Evolutionary conservation across 2,797 vertebrate species (phyloP).

Genomic region (Buceros bicornis): DNA sequence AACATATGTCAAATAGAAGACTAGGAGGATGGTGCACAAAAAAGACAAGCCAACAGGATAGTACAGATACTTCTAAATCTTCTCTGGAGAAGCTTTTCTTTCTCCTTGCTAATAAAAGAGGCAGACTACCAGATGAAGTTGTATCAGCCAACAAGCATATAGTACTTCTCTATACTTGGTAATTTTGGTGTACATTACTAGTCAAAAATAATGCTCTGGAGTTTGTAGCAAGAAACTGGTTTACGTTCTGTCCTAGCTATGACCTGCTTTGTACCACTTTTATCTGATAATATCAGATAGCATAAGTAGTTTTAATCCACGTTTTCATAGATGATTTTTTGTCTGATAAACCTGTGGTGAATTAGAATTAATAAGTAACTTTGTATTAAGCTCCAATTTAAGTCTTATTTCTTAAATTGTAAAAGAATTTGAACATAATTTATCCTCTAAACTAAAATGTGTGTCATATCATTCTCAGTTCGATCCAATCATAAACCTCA

Average conservation of each 20-base stretch:
- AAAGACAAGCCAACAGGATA: neutral
- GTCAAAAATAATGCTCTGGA: neutral
- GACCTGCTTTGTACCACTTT: neutral
- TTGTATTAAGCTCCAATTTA: neutral
- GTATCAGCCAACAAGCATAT: neutral
- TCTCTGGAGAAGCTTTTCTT: neutral
- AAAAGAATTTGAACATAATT: neutral
- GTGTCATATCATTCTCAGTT: neutral
- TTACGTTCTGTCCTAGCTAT: neutral
- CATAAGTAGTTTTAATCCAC: neutral
- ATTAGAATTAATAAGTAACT: neutral
- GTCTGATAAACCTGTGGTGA: neutral
- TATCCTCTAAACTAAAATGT: neutral
- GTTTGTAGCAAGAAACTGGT: neutral
- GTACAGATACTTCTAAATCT: neutral
- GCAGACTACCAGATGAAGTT: neutral
- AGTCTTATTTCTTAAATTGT: neutral
- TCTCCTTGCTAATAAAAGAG: neutral
- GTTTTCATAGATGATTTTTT: neutral
- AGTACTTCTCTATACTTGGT: neutral
- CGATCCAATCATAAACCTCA: neutral
- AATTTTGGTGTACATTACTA: neutral
- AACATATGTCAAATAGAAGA: neutral
- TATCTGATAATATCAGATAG: neutral
- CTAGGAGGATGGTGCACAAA: neutral